Base-by-base conservation (phyloP, 2,113 vertebrate species). In the Tonatia bakeri region DNA sequence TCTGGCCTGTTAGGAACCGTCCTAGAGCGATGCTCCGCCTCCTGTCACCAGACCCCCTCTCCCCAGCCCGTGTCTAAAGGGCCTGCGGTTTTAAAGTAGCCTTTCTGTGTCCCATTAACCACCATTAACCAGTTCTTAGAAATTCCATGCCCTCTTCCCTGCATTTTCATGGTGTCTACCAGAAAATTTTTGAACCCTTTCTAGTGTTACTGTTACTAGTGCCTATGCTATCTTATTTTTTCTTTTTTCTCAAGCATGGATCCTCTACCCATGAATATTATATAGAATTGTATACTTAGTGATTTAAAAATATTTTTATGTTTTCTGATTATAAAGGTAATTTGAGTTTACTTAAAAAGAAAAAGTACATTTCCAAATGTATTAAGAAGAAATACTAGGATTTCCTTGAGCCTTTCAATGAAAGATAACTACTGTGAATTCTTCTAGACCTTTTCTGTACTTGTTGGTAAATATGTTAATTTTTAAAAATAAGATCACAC, bases 281-380 rank as follows among this genome's bases (percentile, higher is more conserved):
- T 67, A 47, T 87, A 82, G 85, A 90, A 69, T 80, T 96, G 17
- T 76, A 90, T 87, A 90, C 15, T 69, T 94, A 73, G 7, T 61
- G n/a, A 67, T 88, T 83, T 83, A 7, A 17, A 92, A 90, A 72
- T 79, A 69, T 87, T 79, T 90, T 87, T 72, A 64, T 94, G 1
- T 79, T 77, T 96, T 89, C 14, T 90, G 76, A 87, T 50, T 97
- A 52, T 93, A 84, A 92, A 92, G 8, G 7, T 93, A 87, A 54
- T 84, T 96, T 87, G 26, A 73, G 10, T 90, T 94, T 73, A 56
- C 59, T 89, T 94, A 52, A 45, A 82, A 87, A 76, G 17, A 70
- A 69, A 80, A 75, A 38, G 36, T 93, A 82, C 9, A 45, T 90
- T 81, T 91, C 81, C 67, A 79, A 56, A 69, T 14, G 7, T 31